Percentiles rank a stretch among this genome's conserved stretches.
These are phyloP conservation scores for Agriopis leucophaearia DNA, from an alignment of 2,888 invertebrate genomes.

Conservation along the genomic window DNA sequence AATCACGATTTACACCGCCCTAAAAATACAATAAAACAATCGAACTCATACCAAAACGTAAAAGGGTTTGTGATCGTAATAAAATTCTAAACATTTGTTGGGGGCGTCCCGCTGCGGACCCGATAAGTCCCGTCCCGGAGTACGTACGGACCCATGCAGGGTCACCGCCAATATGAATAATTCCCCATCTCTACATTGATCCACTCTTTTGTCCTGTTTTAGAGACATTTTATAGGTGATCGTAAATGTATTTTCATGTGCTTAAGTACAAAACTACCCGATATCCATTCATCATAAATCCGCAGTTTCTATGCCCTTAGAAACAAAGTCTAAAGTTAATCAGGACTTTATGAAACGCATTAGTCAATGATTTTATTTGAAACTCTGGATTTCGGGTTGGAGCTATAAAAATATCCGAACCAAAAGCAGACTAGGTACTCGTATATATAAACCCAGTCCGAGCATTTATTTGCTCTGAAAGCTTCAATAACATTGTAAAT, in stretches of 20 bases:
- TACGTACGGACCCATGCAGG: conserved; percentile 46
- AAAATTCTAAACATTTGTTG: conserved; percentile 61
- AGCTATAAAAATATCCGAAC: too few relatives aligned
- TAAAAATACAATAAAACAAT: conserved; percentile 39
- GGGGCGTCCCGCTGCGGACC: conserved; percentile 47
- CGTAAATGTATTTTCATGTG: conserved; percentile 59
- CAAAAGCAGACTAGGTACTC: too few relatives aligned
- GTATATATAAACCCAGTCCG: too few relatives aligned
- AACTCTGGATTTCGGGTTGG: too few relatives aligned
- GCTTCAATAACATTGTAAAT: too few relatives aligned
- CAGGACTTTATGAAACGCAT: background rate
- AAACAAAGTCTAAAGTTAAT: background rate
- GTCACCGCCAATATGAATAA: conserved; percentile 68
- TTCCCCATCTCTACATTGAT: conserved; percentile 74
- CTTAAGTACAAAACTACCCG: background rate
- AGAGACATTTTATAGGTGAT: conserved; percentile 66
- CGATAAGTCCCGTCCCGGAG: conserved; percentile 42
- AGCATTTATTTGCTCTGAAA: too few relatives aligned
- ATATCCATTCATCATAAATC: conserved; percentile 3
- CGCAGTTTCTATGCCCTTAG: background rate
- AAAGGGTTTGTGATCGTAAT: conserved; percentile 55
- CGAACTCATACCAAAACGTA: conserved; percentile 40
- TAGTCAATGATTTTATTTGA: too few relatives aligned
- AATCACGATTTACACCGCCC: conserved; percentile 7
- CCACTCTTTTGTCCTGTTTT: conserved; percentile 70